Evolutionary conservation across 2,888 invertebrate genomes (phyloP), one percentile per base, ranked within the genome.

Genomic region (Eristalis pertinax): DNA sequence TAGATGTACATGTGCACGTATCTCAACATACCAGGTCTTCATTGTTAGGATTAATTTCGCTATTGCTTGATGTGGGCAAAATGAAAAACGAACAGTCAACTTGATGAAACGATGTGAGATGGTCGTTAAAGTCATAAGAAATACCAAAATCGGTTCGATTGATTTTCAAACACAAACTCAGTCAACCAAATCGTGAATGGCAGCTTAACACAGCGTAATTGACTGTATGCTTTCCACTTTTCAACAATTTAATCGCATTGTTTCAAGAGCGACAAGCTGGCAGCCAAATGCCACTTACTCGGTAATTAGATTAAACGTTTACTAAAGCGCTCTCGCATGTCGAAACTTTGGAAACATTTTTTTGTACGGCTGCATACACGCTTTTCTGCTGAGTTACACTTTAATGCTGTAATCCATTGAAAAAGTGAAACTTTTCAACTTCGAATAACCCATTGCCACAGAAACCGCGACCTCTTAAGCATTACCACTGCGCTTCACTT

Each of bases 371-470:
- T 63, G 13, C 69, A 70, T 56, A 29, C 63, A 24, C 24, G 19
- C 19, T 13, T 50, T 62, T 70, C 68, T 24, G 11, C 64, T 35
- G 11, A 38, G 35, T 84, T 62, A 84, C 70, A 84, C 79, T 84
- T 67, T 84, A 70, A 79, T 41, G 50, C 73, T 50, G 69, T 74
- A 43, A 72, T 24, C 24, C 64, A 65, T 79, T 69, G 58, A 50
- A 84, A 84, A 75, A 65, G 69, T 75, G 75, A 80, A 85, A 85
- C 84, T 80, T 85, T 85, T 73, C 29, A 80, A 80, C 72, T 72
- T 56, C 70, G 67, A 64, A 74, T 74, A 78, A 41, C 60, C 60
- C 70, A 43, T 43, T 35, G 62, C 63, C 50, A 64, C 75, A 22
- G 72, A 70, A 67, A 84, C 79, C 84, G 70, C 84, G 79, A 75